These are phyloP conservation scores for Phylloscopus collybita DNA, from an alignment of 2,797 vertebrate species.

Conservation along the genomic window DNA sequence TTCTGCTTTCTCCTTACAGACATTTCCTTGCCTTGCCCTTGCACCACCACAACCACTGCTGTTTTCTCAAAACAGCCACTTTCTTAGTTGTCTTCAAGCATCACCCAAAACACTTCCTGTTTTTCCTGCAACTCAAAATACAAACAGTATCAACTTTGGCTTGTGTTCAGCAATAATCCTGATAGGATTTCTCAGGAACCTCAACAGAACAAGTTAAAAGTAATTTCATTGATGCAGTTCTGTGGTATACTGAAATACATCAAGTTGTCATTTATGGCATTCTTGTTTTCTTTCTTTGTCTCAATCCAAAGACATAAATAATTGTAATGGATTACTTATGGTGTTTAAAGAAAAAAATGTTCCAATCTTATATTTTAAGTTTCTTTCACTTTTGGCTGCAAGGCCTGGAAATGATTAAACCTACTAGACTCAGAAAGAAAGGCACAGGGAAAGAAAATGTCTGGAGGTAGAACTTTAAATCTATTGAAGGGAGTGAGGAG, in stretches of 20 bases:
- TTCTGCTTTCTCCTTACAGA: neutral
- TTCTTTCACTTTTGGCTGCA: constrained; percentile 25
- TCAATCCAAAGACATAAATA: constrained; percentile 44
- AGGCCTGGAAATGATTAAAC: constrained; percentile 49
- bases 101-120: neutral
- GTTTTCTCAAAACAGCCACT: neutral
- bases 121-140: neutral
- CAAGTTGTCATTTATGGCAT: constrained; percentile 45
- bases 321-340: constrained; percentile 26
- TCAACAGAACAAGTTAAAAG: constrained; percentile 12
- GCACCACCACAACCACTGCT: neutral
- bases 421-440: neutral
- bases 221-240: constrained; percentile 27
- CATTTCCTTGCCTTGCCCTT: neutral
- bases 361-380: neutral
- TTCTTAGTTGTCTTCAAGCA: neutral
- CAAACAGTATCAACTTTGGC: neutral
- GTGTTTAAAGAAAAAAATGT: neutral
- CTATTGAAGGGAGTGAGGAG: neutral
- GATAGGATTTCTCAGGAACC: constrained; percentile 27
- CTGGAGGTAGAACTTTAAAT: neutral
- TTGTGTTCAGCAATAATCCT: neutral
- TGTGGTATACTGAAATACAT: constrained; percentile 9
- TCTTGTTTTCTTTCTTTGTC: constrained; percentile 35
- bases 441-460: neutral